These are phyloP conservation scores for Uromys caudimaculatus DNA, from an alignment of 2,797 vertebrate species.

Conservation along the genomic window DNA sequence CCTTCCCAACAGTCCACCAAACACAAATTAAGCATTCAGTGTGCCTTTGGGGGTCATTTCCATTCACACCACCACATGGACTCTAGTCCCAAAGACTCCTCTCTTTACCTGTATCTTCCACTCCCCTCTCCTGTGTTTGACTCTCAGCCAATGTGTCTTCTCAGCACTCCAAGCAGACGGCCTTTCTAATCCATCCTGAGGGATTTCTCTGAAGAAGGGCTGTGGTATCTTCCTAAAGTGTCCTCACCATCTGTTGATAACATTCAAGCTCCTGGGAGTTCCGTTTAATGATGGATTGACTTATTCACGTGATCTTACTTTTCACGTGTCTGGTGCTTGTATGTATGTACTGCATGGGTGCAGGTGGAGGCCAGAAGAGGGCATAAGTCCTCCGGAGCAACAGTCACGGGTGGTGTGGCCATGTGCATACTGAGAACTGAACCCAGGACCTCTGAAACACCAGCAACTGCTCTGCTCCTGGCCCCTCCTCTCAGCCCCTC, in stretches of 20 bases:
- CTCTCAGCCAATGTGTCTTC: neutral
- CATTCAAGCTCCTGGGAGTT: neutral
- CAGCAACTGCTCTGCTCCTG: neutral
- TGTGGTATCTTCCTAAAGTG: accelerated
- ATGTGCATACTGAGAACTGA: neutral
- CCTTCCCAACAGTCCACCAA: neutral
- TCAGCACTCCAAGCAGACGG: neutral
- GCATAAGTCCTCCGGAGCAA: neutral
- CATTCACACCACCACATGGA: too few relatives aligned
- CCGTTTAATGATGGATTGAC: neutral
- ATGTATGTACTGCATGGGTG: too few relatives aligned
- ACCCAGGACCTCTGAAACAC: too few relatives aligned
- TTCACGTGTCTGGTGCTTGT: too few relatives aligned
- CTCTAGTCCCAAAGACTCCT: neutral
- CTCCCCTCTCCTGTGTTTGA: neutral
- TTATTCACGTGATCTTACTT: neutral
- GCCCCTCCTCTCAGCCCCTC: neutral
- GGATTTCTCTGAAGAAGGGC: neutral
- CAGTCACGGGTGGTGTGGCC: too few relatives aligned
- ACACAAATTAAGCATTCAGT: neutral
- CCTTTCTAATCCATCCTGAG: neutral
- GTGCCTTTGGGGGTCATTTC: neutral
- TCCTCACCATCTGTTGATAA: neutral
- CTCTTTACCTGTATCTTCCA: neutral
- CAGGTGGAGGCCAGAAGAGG: neutral